Percentiles rank a stretch among this genome's conserved stretches.
These are phyloP conservation scores for Embiotoca jacksoni DNA, from an alignment of 2,113 vertebrate genomes.

Conservation along the genomic window DNA sequence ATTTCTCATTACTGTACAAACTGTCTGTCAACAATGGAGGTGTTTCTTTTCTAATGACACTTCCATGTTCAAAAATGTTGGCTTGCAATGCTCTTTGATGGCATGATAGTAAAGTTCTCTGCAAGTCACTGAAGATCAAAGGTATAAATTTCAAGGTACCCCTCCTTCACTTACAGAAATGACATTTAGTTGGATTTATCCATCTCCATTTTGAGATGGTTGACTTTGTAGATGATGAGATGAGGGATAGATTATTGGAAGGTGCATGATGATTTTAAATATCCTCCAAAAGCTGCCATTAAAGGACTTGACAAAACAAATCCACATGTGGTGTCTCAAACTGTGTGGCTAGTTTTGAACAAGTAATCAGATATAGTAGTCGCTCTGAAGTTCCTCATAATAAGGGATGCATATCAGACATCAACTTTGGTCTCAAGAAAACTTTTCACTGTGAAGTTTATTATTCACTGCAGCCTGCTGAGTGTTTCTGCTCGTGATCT, in stretches of 20 bases:
- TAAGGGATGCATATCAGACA: background rate
- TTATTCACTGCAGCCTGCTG: conserved; percentile 57
- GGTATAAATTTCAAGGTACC: conserved; percentile 22
- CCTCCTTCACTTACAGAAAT: conserved; percentile 24
- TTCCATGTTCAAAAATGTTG: conserved; percentile 24
- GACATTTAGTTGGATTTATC: conserved; percentile 19
- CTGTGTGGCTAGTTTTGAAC: background rate
- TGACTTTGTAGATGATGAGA: conserved; percentile 34
- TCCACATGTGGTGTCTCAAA: background rate
- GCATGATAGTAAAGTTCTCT: conserved; percentile 20
- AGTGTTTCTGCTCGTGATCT: conserved; percentile 48
- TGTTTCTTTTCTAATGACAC: conserved; percentile 9
- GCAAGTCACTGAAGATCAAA: conserved; percentile 34
- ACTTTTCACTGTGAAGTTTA: conserved; percentile 37
- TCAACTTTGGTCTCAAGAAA: conserved; percentile 20
- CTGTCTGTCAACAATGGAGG: background rate
- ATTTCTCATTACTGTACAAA: background rate
- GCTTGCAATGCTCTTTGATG: conserved; percentile 23
- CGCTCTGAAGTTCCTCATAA: background rate
- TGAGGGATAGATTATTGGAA: conserved; percentile 2
- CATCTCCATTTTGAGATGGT: conserved; percentile 7
- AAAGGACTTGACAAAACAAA: conserved; percentile 3
- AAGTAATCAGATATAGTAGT: background rate
- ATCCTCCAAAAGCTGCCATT: background rate
- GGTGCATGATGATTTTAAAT: background rate